Evolutionary conservation across 2,888 invertebrate species (phyloP).

Genomic region (Caenorhabditis zanzibari): DNA sequence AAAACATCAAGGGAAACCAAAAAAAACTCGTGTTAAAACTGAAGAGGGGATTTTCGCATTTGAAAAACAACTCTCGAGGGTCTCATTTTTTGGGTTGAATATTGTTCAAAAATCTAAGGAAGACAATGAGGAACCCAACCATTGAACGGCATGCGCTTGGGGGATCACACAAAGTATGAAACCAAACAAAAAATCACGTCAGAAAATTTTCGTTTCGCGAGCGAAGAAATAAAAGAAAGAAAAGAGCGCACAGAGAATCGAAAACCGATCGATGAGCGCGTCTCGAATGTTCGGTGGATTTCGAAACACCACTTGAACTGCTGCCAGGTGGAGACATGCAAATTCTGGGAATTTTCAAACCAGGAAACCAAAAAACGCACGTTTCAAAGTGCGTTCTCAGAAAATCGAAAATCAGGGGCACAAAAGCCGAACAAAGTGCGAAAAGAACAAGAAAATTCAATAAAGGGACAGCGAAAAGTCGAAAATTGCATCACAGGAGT

Average conservation of each 20-base stretch:
- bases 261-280: slow-evolving; percentile 1
- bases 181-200: slow-evolving; percentile 13
- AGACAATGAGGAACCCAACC: neutral
- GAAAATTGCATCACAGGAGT: slow-evolving; percentile 20
- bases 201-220: neutral
- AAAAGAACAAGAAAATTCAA: slow-evolving; percentile 1
- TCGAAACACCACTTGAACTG: slow-evolving; percentile 42
- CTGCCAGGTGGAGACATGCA: neutral
- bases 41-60: neutral
- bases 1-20: neutral
- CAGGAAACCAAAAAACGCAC: slow-evolving; percentile 4
- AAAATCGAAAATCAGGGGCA: slow-evolving; percentile 15
- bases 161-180: slow-evolving; percentile 19
- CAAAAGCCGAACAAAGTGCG: neutral
- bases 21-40: neutral
- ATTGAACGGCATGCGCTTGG: neutral
- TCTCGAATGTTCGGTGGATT: slow-evolving; percentile 43
- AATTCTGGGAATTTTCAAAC: slow-evolving; percentile 7
- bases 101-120: neutral
- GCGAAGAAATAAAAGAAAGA: neutral
- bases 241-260: neutral
- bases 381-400: slow-evolving; percentile 6
- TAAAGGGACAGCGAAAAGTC: slow-evolving; percentile 9
- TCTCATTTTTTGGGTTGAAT: slow-evolving; percentile 14
- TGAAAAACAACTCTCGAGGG: slow-evolving; percentile 34